Evolutionary conservation across 2,113 vertebrate species (phyloP).

Genomic region (Brevimyrus niger): DNA sequence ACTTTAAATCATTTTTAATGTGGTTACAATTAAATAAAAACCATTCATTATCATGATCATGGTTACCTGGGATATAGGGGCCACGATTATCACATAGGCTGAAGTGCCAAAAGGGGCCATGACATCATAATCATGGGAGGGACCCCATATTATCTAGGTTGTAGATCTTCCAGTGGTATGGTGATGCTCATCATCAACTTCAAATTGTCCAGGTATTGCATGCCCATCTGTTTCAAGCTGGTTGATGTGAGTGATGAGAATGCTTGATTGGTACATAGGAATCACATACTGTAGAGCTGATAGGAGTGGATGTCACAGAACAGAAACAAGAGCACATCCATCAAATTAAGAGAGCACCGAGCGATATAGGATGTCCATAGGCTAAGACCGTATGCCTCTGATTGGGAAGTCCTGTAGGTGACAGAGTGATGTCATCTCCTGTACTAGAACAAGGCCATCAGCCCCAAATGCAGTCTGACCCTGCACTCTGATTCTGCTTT

Average conservation of each 20-base stretch:
- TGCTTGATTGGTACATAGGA: not conserved
- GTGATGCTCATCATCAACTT: not conserved
- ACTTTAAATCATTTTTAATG: not conserved
- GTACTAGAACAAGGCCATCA: not conserved
- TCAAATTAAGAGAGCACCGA: not conserved
- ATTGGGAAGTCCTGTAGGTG: not conserved
- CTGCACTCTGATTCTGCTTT: not conserved
- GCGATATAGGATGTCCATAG: not conserved
- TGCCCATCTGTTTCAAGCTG: not conserved
- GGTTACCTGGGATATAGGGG: not conserved
- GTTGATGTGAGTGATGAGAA: not conserved
- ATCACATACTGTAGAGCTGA: not conserved
- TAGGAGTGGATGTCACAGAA: not conserved
- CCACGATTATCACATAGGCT: not conserved
- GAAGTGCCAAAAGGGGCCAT: not conserved
- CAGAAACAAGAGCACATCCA: not conserved
- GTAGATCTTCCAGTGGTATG: not conserved
- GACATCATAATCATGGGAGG: not conserved
- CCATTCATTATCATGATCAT: no score
- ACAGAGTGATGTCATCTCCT: not conserved
- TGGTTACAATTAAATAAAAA: not conserved
- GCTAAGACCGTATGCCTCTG: not conserved
- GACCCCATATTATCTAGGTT: not conserved
- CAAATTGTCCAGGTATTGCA: not conserved
- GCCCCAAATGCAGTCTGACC: not conserved